A percentile compares a stretch with the other conserved stretches of the same genome.
Conservation (phyloP, 2,113 vertebrate genomes). For the Boleophthalmus pectinirostris region DNA sequence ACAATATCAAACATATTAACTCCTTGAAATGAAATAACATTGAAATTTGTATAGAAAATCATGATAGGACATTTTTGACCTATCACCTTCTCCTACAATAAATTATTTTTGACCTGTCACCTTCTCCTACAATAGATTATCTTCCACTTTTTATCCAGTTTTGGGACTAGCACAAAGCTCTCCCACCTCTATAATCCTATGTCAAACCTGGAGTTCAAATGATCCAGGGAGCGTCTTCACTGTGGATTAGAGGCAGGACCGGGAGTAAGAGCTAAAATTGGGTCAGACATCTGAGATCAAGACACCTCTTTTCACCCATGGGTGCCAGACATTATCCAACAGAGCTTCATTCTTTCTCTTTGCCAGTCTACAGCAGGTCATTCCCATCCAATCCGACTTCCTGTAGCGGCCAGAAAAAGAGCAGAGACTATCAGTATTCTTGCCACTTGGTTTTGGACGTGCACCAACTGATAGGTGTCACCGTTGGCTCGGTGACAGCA, state of each 20-base stretch:
- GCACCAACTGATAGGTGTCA: slow-evolving; percentile 68
- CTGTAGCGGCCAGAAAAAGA: slow-evolving; percentile 26
- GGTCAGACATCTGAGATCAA: slow-evolving; percentile 64
- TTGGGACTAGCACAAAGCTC: background rate
- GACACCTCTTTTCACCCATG: slow-evolving; percentile 35
- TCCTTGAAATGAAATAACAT: background rate
- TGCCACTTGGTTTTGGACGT: slow-evolving; percentile 57
- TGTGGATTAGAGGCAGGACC: slow-evolving; percentile 47
- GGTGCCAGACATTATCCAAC: slow-evolving; percentile 48
- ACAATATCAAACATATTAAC: too few species aligned
- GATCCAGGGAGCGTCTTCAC: slow-evolving; percentile 29
- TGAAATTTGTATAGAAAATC: background rate
- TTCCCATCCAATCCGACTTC: background rate
- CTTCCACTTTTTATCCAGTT: too few species aligned
- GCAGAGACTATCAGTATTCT: slow-evolving; percentile 59
- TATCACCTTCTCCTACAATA: too few species aligned
- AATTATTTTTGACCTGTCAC: too few species aligned
- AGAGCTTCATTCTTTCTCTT: slow-evolving; percentile 20
- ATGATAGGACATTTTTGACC: background rate
- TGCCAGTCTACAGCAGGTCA: background rate
- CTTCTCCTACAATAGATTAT: too few species aligned
- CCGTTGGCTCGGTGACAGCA: slow-evolving; percentile 57
- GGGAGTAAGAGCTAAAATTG: slow-evolving; percentile 50
- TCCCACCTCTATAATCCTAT: background rate
- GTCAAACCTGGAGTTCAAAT: background rate